Evolutionary conservation across 92 coral and sea anemone genomes (phyloP), one percentile per base, ranked within the genome.

Genomic region (Epizoanthus ramosus): DNA sequence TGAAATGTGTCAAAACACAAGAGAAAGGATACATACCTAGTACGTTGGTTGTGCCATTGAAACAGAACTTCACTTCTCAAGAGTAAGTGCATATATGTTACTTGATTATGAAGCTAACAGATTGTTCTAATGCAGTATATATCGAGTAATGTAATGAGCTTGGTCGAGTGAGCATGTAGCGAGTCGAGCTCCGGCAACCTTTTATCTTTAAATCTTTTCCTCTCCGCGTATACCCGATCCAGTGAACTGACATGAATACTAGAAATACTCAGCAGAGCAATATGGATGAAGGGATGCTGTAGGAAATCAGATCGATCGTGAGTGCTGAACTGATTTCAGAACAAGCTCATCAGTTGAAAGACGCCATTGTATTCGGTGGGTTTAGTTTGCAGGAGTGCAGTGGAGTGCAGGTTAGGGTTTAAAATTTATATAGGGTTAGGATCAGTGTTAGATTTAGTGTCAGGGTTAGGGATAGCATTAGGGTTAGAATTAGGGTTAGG

Each of bases 1-100:
- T 92, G 18, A 92, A 88, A 73, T 43, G 74, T 28, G 15, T 85
- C 3, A 57, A 68, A 19, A 79, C 86, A 15, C 91, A 86, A 12
- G 84, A 90, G 41, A 56, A 64, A 19, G 98, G 98, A n/a, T 95
- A 93, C 84, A 87, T 95, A 18, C 98, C 98, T 13, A 95, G 98
- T 81, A 75, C 84, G 5, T 84, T 88, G 68, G 93, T 91, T 37
- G 94, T 85, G 5, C 98, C 98, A 1, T 73, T 95, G 43, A 93
- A 84, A 63, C 88, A 81, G 57, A 75, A 88, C 80, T 81, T 94
- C 35, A 88, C 94, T 5, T 6, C 75, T 2, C 81, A 88, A 61
- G 92, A 94, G 98, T 94, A 90, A 85, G 98, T 88, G 31, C 31
- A 28, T 28, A 2, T 28, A 28, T 28, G 31, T 28, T 2, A 28